Evolutionary conservation across 2,113 vertebrate species (phyloP), one percentile per base, ranked within the genome.

Genomic region (Macquaria ambigua): DNA sequence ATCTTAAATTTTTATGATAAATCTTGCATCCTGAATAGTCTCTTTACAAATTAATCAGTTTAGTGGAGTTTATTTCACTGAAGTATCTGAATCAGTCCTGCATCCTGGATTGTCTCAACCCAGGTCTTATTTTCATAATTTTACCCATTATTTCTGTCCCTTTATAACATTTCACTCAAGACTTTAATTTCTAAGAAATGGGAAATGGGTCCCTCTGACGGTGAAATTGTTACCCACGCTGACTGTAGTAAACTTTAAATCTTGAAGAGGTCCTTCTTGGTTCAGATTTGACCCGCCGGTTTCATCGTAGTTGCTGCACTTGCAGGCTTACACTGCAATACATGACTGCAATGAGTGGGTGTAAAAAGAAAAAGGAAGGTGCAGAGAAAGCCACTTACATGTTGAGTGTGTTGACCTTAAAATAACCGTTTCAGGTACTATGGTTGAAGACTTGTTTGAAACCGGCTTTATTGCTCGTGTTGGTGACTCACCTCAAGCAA

Each of bases 1-100:
- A n/a, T n/a, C n/a, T n/a, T n/a, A n/a, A n/a, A n/a, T n/a, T n/a
- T n/a, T 18, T 18, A 62, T 31, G 56, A 14, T 16, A 8, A 62
- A 8, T 63, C 28, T 9, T 37, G 28, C 28, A 62, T 31, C 15
- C 28, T 21, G 28, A 41, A 66, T 53, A 25, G 2, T 28, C 4
- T 77, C 21, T 53, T 31, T 20, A 61, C 16, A 61, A 48, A 61
- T 23, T 11, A 48, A 75, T 74, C 39, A 31, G 28, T 31, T 31
- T 31, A 31, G 28, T 31, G 28, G 2, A 41, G 23, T 8, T 20
- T 23, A 52, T 71, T 23, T 53, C 20, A 37, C 15, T 23, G 1
- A 70, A 70, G 48, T 21, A 18, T 66, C n/a, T 50, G 5, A 73
- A 73, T 74, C 53, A 43, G 37, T 46, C 58, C 25, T 74, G 39